Evolutionary conservation across 1,140 invertebrate species (phyloP), one percentile per base, ranked within the genome.

Genomic region (Aphis gossypii): DNA sequence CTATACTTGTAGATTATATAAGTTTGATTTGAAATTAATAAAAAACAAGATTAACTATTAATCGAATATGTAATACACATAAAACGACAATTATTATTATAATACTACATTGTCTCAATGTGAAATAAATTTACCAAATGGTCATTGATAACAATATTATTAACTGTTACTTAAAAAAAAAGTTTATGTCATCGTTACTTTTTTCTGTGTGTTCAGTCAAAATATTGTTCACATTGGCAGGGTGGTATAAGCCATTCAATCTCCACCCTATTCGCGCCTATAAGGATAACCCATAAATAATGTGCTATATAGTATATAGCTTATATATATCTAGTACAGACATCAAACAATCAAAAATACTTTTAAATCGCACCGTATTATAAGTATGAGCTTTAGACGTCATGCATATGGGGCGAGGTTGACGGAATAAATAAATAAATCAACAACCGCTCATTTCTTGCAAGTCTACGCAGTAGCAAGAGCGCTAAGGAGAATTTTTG

Each of bases 381-480:
- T 20, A 35, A 76, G n/a, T 76, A 76, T n/a, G 60, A 76, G 60
- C 4, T n/a, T n/a, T 30, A 76, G 30, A 14, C 30, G 14, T 76
- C 60, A n/a, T 76, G 18, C 60, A 18, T n/a, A n/a, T n/a, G n/a
- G 14, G 11, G 4, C 30, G 30, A 0, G 30, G n/a, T 76, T 76
- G n/a, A 76, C 14, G 60, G 30, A n/a, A 76, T 76, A 76, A 76
- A 76, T 76, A 76, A 76, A 76, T 76, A 76, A 76, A 76, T 76
- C 60, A 76, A 14, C 14, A 23, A 35, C 60, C 60, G 30, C 30
- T 2, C 30, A n/a, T n/a, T 18, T 14, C 60, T 20, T 18, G 60
- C 30, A 20, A 76, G 60, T 25, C 60, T 68, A 68, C 14, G 60
- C 60, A 68, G 60, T 25, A 68, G 76, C 35, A 82, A 1, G 35